Evolutionary conservation across 2,888 invertebrate species (phyloP).

Genomic region (Gastrophysa polygoni): DNA sequence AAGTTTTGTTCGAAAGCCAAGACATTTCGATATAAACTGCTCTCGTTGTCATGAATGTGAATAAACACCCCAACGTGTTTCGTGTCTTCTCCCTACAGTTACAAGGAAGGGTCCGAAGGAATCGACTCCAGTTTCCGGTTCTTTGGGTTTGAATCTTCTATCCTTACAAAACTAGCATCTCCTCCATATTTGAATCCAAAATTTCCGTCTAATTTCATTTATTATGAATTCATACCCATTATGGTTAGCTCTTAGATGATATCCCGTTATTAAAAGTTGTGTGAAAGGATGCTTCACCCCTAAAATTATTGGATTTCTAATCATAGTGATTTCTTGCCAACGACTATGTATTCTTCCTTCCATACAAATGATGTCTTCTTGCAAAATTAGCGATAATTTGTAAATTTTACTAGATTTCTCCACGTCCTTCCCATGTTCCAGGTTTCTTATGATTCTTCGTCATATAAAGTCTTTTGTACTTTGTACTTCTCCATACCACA

Average conservation of each 20-base stretch:
- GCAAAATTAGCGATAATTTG: no score
- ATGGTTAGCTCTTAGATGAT: background rate
- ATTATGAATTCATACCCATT: slow-evolving; percentile 9
- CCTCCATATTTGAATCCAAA: slow-evolving; percentile 1
- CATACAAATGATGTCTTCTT: no score
- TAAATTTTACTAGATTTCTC: no score
- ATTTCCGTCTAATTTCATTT: slow-evolving; percentile 2
- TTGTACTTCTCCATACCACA: no score
- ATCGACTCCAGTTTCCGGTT: slow-evolving; percentile 6
- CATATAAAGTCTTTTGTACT: no score
- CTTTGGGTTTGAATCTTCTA: background rate
- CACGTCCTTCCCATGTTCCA: no score
- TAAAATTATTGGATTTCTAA: background rate
- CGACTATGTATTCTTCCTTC: no score
- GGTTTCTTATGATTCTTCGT: no score
- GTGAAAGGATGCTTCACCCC: slow-evolving; percentile 1
- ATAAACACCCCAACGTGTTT: slow-evolving; percentile 1
- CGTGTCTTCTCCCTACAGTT: slow-evolving; percentile 2
- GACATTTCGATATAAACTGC: slow-evolving; percentile 11
- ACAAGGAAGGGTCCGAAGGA: background rate
- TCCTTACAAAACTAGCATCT: slow-evolving; percentile 6
- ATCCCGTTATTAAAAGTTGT: background rate
- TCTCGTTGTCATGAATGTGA: slow-evolving; percentile 3
- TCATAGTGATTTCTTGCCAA: no score
- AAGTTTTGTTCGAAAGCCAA: background rate